Conservation (phyloP, 2,888 invertebrate genomes). For the Agrenia bidenticulata region DNA sequence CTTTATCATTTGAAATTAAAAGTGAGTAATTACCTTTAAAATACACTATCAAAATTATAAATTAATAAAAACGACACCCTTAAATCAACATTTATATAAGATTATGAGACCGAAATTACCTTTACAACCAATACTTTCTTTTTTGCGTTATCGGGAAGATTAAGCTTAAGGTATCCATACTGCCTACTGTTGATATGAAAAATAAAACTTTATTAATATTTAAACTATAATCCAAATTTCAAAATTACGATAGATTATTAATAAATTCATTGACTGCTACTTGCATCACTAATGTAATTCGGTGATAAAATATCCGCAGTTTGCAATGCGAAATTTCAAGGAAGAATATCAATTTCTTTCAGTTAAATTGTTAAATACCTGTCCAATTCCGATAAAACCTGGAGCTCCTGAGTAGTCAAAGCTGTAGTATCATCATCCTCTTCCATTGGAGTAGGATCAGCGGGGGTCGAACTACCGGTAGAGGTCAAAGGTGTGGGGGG, state of each 20-base stretch:
- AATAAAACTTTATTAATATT: too few species aligned
- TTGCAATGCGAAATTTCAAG: not conserved
- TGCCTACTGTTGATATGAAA: constrained; percentile 67
- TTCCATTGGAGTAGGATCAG: constrained; percentile 13
- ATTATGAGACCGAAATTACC: too few species aligned
- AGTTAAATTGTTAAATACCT: too few species aligned
- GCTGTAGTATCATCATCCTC: constrained; percentile 59
- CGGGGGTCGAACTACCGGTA: not conserved
- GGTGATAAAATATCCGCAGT: too few species aligned
- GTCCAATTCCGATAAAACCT: constrained; percentile 82
- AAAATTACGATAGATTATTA: too few species aligned
- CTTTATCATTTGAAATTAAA: too few species aligned
- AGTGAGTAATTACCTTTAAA: not conserved
- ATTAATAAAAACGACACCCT: too few species aligned
- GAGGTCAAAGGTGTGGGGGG: not conserved
- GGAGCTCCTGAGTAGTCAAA: constrained; percentile 78
- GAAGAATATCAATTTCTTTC: not conserved
- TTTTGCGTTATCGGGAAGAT: constrained; percentile 75
- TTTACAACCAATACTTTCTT: constrained; percentile 79
- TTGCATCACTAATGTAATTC: too few species aligned
- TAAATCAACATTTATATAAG: too few species aligned
- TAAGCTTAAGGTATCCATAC: constrained; percentile 84
- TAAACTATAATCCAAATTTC: too few species aligned
- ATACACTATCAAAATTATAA: not conserved
- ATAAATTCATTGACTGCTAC: too few species aligned